Evolutionary conservation across 2,888 invertebrate species (phyloP).

Genomic region (Dorcus hopei): DNA sequence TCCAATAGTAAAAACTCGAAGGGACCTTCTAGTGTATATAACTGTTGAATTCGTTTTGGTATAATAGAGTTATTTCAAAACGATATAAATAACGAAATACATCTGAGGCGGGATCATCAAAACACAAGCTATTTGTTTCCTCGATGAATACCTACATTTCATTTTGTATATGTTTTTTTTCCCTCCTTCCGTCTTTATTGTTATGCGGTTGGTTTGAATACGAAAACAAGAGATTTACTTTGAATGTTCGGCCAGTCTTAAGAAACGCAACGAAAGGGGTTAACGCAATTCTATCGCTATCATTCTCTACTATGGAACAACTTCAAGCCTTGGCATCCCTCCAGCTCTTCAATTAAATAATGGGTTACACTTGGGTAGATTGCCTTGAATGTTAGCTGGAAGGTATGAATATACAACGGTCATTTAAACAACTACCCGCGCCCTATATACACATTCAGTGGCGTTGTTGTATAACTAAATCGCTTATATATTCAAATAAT

Average conservation of each 20-base stretch:
- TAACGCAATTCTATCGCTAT: constrained; percentile 24
- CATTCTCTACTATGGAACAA: constrained; percentile 21
- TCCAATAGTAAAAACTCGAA: constrained; percentile 9
- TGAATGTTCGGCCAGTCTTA: neutral
- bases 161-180: constrained; percentile 4
- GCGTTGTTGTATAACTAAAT: constrained; percentile 3
- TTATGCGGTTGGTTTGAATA: neutral
- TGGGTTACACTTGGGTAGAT: constrained; percentile 30
- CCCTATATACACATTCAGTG: constrained; percentile 10
- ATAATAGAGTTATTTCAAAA: constrained; percentile 18
- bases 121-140: constrained; percentile 16
- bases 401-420: constrained; percentile 31
- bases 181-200: constrained; percentile 6
- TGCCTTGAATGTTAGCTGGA: constrained; percentile 19
- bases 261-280: constrained; percentile 18
- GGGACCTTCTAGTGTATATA: constrained; percentile 13
- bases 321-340: constrained; percentile 27
- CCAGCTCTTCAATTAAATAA: constrained; percentile 36
- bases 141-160: constrained; percentile 7
- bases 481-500: neutral
- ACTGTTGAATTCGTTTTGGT: constrained; percentile 20
- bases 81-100: constrained; percentile 15
- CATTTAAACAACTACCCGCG: constrained; percentile 21
- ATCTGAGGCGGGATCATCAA: constrained; percentile 15
- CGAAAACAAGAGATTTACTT: constrained; percentile 2